Base-by-base conservation (phyloP, 2,888 invertebrate genomes). In the Cremastinae sp. region DNA sequence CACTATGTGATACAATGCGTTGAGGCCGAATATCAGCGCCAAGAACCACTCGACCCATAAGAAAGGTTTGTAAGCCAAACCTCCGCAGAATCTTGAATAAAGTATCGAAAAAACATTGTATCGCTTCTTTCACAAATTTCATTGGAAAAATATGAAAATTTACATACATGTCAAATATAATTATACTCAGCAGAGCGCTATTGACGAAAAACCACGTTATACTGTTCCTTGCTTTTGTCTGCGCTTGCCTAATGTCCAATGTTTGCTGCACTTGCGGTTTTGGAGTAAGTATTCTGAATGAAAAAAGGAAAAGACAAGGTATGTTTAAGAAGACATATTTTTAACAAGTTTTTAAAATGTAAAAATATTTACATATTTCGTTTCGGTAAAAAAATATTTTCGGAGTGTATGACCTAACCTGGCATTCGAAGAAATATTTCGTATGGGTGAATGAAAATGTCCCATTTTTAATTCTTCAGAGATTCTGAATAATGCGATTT, bases 81-180 rank as follows among this genome's bases (percentile, higher is more conserved):
- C 86, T 7, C 85, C 86, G 10, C 88, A 87, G 4, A 85, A 69
- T 82, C 88, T 70, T 86, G 38, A 61, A 70, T 81, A 69, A 14
- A 18, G n/a, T n/a, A n/a, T n/a, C n/a, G n/a, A 28, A 75, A 47
- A 9, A 43, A 7, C 16, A 3, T 7, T 9, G 10, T 41, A 65
- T 20, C 41, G n/a, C 16, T 36, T 34, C 4, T 18, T 10, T 1
- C 7, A n/a, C n/a, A n/a, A n/a, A n/a, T 38, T 22, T 14, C 16
- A 4, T 2, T n/a, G n/a, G 1, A 14, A 22, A 10, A 10, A 12
- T 5, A 14, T 0, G 36, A 58, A 16, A 20, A 14, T 53, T 70
- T 47, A 90, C 93, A 91, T 88, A 94, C 94, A 94, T 89, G 84
- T 94, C 94, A 84, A 92, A 93, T 7, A 91, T 84, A 43, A 94